These are phyloP conservation scores for Trachelus tabidus DNA, from an alignment of 2,888 invertebrate species.

Conservation along the genomic window DNA sequence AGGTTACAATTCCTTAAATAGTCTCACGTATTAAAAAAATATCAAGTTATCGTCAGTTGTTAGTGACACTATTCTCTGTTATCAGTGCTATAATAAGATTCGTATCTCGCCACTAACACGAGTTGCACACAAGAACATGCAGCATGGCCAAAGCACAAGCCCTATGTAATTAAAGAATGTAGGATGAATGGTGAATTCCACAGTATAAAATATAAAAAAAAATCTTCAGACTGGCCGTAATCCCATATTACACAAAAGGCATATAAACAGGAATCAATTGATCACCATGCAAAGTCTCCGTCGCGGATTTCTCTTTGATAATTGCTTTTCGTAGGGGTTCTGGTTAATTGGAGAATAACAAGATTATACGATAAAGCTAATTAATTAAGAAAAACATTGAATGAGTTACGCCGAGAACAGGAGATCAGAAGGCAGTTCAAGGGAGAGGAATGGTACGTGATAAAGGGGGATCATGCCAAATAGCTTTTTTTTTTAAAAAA, in stretches of 20 bases:
- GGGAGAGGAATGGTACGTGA: constrained; percentile 15
- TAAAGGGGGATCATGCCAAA: constrained; percentile 53
- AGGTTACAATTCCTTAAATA: not conserved
- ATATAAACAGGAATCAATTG: not conserved
- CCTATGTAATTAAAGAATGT: constrained; percentile 10
- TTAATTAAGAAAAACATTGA: not conserved
- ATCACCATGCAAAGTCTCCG: not conserved
- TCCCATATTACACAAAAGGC: not conserved
- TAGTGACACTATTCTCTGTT: not conserved
- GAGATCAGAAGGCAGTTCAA: constrained; percentile 13
- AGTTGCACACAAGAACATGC: constrained; percentile 45
- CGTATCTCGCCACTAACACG: not conserved
- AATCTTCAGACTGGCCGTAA: not conserved
- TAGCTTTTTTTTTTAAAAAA: constrained; percentile 23
- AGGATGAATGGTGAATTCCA: constrained; percentile 7
- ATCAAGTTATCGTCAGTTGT: not conserved
- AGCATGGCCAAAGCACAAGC: constrained; percentile 62
- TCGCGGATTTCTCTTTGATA: not conserved
- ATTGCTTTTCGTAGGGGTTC: not conserved
- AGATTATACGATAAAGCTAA: not conserved
- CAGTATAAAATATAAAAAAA: not conserved
- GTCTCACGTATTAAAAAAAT: not conserved
- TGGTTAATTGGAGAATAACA: not conserved
- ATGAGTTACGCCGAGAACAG: not conserved
- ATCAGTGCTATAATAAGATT: not conserved